Percentiles rank a stretch among this genome's conserved stretches.
These are phyloP conservation scores for Sebastes trivittatus DNA, from an alignment of 2,797 vertebrate species.

Conservation along the genomic window DNA sequence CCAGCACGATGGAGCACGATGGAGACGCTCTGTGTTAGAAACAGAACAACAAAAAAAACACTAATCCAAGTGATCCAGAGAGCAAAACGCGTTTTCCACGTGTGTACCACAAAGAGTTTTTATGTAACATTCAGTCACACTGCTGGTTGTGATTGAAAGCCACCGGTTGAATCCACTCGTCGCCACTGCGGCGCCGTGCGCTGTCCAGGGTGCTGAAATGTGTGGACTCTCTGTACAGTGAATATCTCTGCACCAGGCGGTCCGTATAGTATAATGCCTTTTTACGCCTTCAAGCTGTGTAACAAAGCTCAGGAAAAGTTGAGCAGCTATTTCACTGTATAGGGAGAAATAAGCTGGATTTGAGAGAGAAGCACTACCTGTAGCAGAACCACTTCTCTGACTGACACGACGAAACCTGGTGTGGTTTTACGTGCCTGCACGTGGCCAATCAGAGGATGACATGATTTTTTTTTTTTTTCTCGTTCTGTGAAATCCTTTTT, in stretches of 20 bases:
- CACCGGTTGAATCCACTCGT: conserved; percentile 83
- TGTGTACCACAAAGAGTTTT: conserved; percentile 11
- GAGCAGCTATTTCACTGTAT: not conserved
- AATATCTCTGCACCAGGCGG: not conserved
- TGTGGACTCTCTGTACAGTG: conserved; percentile 22
- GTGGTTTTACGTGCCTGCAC: conserved; percentile 56
- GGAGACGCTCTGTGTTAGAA: not conserved
- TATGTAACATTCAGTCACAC: conserved; percentile 12
- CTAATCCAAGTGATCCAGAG: conserved; percentile 30
- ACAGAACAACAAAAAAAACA: not conserved
- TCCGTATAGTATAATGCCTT: not conserved
- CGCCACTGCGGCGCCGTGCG: conserved; percentile 70
- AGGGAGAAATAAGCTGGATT: not conserved
- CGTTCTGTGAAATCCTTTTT: not conserved
- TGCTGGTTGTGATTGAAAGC: conserved; percentile 46
- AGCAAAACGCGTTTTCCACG: not conserved
- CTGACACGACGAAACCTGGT: conserved; percentile 17
- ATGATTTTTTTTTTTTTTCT: not conserved
- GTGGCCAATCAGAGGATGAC: conserved; percentile 59
- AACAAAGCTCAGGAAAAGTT: conserved; percentile 16
- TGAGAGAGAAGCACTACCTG: conserved; percentile 26
- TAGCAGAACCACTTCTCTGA: conserved; percentile 22
- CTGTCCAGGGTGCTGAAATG: conserved; percentile 76
- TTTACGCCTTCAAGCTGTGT: not conserved
- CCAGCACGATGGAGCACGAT: conserved; percentile 21